phyloP scores from a whole-genome alignment of 2,113 vertebrate species.

The Otocyon megalotis region DNA sequence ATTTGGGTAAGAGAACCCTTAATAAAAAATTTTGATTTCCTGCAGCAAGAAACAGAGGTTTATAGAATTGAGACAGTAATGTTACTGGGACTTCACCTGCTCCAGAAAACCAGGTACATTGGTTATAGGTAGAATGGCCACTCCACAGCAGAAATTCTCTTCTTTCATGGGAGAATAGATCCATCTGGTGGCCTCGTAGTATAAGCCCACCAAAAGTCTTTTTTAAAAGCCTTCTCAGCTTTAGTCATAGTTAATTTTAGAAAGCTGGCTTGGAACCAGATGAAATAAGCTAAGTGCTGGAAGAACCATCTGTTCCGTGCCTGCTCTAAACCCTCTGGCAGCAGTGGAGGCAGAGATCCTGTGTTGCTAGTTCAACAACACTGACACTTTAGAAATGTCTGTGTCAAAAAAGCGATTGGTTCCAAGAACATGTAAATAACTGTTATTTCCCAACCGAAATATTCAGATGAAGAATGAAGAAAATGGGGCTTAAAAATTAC shows the following conservation, averaged over 20 bases:
- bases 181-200: constrained; percentile 50
- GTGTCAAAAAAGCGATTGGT: not conserved
- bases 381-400: not conserved
- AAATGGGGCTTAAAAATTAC: not conserved
- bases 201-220: not conserved
- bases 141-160: not conserved
- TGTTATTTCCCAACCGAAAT: not conserved
- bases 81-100: not conserved
- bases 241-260: constrained; percentile 75
- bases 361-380: not conserved
- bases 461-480: constrained; percentile 28
- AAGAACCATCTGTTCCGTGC: constrained; percentile 69
- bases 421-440: constrained; percentile 26
- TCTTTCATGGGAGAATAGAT: constrained; percentile 45
- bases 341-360: constrained; percentile 26
- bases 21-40: not conserved
- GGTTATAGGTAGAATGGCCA: not conserved
- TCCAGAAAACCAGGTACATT: not conserved
- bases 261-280: constrained; percentile 68
- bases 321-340: constrained; percentile 64
- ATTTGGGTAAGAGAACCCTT: not conserved
- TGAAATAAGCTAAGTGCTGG: constrained; percentile 65
- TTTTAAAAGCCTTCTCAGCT: constrained; percentile 32
- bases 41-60: not conserved
- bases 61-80: not conserved